These are phyloP conservation scores for Leptobrachium ailaonicum DNA, from an alignment of 2,113 vertebrate genomes.

Conservation along the genomic window DNA sequence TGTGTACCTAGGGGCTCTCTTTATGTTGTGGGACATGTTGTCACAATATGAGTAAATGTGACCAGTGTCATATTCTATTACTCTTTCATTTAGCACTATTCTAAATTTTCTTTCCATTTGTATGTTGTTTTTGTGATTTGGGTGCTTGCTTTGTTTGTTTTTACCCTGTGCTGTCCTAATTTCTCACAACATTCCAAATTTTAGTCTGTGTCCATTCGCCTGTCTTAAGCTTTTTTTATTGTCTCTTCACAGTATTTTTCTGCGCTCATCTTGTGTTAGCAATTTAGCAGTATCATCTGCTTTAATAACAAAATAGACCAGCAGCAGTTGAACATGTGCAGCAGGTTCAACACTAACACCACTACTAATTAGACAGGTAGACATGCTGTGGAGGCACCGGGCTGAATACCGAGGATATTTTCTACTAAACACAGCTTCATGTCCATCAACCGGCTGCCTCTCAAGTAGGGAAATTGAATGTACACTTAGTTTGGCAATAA, in stretches of 20 bases:
- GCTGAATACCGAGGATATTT: slow-evolving; percentile 31
- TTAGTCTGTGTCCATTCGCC: not conserved
- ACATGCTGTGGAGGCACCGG: slow-evolving; percentile 39
- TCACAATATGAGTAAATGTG: too few relatives aligned
- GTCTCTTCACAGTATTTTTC: slow-evolving; percentile 6
- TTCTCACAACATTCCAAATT: not conserved
- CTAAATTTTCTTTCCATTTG: too few relatives aligned
- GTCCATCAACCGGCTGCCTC: slow-evolving; percentile 40
- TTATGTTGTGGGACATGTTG: too few relatives aligned
- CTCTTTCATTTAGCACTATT: too few relatives aligned
- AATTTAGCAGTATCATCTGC: slow-evolving; percentile 48
- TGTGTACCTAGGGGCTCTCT: too few relatives aligned
- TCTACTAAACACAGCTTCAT: slow-evolving; percentile 37
- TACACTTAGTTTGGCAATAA: slow-evolving; percentile 41
- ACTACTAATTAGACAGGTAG: slow-evolving; percentile 49
- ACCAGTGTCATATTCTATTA: too few relatives aligned
- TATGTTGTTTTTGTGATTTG: too few relatives aligned
- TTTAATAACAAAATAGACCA: slow-evolving; percentile 41
- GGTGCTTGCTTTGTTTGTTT: not conserved
- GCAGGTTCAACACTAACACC: slow-evolving; percentile 38
- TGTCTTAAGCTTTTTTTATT: not conserved
- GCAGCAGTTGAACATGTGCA: slow-evolving; percentile 48
- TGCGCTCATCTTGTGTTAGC: slow-evolving; percentile 20
- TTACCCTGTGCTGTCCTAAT: not conserved
- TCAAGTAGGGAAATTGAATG: slow-evolving; percentile 31